Percentiles rank a stretch among this genome's conserved stretches.
These are phyloP conservation scores for Chaetodon auriga DNA, from an alignment of 2,113 vertebrate species.

Conservation along the genomic window DNA sequence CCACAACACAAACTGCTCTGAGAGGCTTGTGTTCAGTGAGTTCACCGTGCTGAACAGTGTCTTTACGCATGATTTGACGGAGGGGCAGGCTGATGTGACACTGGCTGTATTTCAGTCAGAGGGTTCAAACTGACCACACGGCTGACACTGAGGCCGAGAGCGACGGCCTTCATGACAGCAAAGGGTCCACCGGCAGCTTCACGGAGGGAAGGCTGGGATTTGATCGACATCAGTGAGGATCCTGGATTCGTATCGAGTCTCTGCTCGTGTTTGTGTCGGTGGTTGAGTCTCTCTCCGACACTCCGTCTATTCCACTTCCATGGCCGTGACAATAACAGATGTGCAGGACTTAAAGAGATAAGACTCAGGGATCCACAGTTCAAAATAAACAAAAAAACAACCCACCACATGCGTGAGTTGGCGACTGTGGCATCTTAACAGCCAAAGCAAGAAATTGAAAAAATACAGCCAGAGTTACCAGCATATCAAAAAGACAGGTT, in stretches of 20 bases:
- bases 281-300: slow-evolving; percentile 45
- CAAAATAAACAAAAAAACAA: slow-evolving; percentile 26
- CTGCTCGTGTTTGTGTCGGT: slow-evolving; percentile 17
- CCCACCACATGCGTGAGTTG: slow-evolving; percentile 17
- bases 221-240: slow-evolving; percentile 25
- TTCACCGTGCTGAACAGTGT: slow-evolving; percentile 44
- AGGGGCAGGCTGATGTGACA: slow-evolving; percentile 11
- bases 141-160: slow-evolving; percentile 13
- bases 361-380: slow-evolving; percentile 51
- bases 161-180: not conserved
- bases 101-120: slow-evolving; percentile 3
- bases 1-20: slow-evolving; percentile 57
- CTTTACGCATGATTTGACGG: slow-evolving; percentile 19
- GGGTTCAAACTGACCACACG: not conserved
- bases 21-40: slow-evolving; percentile 44
- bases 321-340: slow-evolving; percentile 70
- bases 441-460: slow-evolving; percentile 49
- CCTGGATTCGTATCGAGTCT: slow-evolving; percentile 39
- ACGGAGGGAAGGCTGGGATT: slow-evolving; percentile 14
- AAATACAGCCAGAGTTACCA: slow-evolving; percentile 49
- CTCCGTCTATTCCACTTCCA: slow-evolving; percentile 69
- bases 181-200: slow-evolving; percentile 48
- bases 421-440: slow-evolving; percentile 47
- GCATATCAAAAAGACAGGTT: slow-evolving; percentile 47
- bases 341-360: slow-evolving; percentile 55